phyloP scores from a whole-genome alignment of 2,113 vertebrate species.

The Pelusios castaneus region DNA sequence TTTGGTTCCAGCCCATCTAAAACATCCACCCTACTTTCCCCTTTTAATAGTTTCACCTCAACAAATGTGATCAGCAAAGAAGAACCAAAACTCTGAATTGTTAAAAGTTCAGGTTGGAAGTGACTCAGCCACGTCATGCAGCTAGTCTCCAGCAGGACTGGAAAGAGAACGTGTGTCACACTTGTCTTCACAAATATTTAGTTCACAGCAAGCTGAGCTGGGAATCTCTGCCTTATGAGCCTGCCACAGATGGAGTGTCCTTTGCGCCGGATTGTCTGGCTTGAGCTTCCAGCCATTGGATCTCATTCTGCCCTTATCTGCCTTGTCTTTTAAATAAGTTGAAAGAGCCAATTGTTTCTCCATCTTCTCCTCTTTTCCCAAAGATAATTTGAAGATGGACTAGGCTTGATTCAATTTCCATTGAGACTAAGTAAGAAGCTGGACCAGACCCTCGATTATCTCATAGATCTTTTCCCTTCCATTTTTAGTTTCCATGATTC shows the following conservation, averaged over 20 bases:
- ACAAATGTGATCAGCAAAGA: fast-evolving
- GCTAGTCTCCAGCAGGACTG: neutral
- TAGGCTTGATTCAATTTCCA: neutral
- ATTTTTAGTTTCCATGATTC: neutral
- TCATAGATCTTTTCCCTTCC: neutral
- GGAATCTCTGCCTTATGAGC: neutral
- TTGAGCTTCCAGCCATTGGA: neutral
- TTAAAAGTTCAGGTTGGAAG: neutral
- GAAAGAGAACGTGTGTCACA: fast-evolving
- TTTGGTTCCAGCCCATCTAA: neutral
- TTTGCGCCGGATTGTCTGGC: too few species aligned
- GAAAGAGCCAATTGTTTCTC: neutral
- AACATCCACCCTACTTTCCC: neutral
- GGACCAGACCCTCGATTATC: neutral
- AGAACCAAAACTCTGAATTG: neutral
- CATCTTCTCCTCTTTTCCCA: fast-evolving
- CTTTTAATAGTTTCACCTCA: neutral
- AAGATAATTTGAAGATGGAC: neutral
- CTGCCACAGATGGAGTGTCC: neutral
- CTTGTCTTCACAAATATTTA: neutral
- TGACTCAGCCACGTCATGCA: neutral
- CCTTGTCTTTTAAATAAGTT: neutral
- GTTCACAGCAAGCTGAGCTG: neutral
- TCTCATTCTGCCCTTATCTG: neutral
- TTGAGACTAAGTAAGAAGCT: neutral